Evolutionary conservation across 53 echinoderm and acorn worm genomes (phyloP).

Genomic region (Echinarachnius parma): DNA sequence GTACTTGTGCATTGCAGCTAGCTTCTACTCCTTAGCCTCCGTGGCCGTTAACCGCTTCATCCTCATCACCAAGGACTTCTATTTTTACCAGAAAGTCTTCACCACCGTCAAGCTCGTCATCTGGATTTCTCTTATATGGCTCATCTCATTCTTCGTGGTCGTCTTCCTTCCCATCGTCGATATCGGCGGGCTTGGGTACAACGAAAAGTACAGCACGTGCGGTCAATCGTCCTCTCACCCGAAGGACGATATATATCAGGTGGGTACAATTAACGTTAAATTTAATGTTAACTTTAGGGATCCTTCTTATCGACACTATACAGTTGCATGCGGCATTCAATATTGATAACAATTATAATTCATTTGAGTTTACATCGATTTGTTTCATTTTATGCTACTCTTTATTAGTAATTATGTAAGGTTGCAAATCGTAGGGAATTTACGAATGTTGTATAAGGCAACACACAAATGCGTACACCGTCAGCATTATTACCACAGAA

Average conservation of each 20-base stretch:
- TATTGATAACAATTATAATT: too few relatives aligned
- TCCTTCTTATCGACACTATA: too few relatives aligned
- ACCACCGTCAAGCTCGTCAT: slow-evolving; percentile 52
- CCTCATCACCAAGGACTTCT: slow-evolving; percentile 65
- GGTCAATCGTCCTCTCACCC: slow-evolving; percentile 49
- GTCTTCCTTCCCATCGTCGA: slow-evolving; percentile 30
- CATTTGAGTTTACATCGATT: too few relatives aligned
- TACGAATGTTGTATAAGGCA: too few relatives aligned
- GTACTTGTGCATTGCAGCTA: slow-evolving; percentile 70
- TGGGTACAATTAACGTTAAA: too few relatives aligned
- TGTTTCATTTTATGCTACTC: too few relatives aligned
- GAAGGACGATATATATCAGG: slow-evolving; percentile 31
- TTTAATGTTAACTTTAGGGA: too few relatives aligned
- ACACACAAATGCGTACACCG: too few relatives aligned
- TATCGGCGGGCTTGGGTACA: slow-evolving; percentile 44
- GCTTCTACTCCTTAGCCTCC: slow-evolving; percentile 75
- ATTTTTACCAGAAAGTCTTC: slow-evolving; percentile 55
- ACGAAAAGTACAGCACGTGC: slow-evolving; percentile 50
- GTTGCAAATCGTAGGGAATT: too few relatives aligned
- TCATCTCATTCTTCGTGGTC: slow-evolving; percentile 43
- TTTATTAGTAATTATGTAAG: too few relatives aligned
- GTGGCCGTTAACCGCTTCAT: slow-evolving; percentile 76
- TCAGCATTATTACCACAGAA: too few relatives aligned
- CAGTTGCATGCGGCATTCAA: too few relatives aligned
- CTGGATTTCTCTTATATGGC: slow-evolving; percentile 67